Conservation (phyloP, 2,888 invertebrate genomes). For the Marasmarcha lunaedactyla region DNA sequence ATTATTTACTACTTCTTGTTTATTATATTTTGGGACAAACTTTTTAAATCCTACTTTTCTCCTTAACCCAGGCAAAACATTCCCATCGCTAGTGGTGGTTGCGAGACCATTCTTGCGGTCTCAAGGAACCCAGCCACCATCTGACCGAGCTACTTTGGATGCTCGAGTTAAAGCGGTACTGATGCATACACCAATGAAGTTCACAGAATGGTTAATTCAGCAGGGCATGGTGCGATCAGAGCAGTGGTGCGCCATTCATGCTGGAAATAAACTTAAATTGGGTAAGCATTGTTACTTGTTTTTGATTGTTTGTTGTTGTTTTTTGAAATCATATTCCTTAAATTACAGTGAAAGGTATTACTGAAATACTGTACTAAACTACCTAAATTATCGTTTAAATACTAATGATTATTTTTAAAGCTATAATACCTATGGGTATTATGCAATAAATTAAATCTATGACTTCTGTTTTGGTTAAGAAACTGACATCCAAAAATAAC, state of each 20-base stretch:
- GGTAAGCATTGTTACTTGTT: constrained; percentile 42
- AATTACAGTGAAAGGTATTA: no score
- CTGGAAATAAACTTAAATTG: constrained; percentile 78
- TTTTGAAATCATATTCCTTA: no score
- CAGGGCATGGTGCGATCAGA: constrained; percentile 85
- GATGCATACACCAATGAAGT: constrained; percentile 85
- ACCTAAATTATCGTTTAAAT: no score
- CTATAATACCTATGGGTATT: no score
- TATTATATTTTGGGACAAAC: no score
- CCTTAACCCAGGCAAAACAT: constrained; percentile 81
- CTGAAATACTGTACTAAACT: not conserved
- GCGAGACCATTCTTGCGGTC: constrained; percentile 83
- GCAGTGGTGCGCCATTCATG: constrained; percentile 80
- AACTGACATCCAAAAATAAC: no score
- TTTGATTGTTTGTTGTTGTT: not conserved
- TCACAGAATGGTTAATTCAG: constrained; percentile 91
- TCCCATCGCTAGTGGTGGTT: constrained; percentile 86
- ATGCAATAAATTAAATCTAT: no score
- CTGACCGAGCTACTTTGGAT: constrained; percentile 76
- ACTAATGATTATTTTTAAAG: no score
- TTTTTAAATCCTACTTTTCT: no score
- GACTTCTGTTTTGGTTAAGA: no score
- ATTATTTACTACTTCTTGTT: no score
- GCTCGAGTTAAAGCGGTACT: constrained; percentile 85
- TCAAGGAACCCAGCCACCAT: constrained; percentile 70